phyloP scores from a whole-genome alignment of 2,113 vertebrate genomes.

The Struthio camelus region DNA sequence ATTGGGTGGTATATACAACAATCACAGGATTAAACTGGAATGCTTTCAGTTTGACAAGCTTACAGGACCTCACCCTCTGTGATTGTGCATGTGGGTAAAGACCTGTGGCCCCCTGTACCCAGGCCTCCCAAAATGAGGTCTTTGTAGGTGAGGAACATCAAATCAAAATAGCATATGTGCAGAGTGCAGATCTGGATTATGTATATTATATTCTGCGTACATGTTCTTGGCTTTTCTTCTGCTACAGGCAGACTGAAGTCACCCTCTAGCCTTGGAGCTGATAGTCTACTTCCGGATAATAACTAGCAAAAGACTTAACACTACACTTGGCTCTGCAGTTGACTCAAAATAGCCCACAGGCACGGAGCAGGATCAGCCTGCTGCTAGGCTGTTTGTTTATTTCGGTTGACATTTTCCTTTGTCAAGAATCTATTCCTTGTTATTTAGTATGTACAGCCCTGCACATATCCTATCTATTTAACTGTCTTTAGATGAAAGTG shows the following conservation, averaged over 20 bases:
- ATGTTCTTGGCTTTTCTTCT: background rate
- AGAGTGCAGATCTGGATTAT: background rate
- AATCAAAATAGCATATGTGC: background rate
- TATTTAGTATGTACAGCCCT: background rate
- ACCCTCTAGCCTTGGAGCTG: constrained; percentile 6
- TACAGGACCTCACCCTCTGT: background rate
- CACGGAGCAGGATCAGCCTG: constrained; percentile 9
- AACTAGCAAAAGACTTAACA: constrained; percentile 48
- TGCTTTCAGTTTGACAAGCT: background rate
- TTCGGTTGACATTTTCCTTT: constrained; percentile 62
- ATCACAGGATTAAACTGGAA: background rate
- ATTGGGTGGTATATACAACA: background rate
- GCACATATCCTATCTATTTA: constrained; percentile 23
- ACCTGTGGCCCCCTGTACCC: background rate
- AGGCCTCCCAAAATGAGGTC: background rate
- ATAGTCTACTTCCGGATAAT: constrained; percentile 49
- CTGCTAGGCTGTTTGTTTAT: constrained; percentile 37
- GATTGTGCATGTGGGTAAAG: background rate
- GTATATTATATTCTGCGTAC: background rate
- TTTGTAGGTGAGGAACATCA: background rate
- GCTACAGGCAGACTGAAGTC: background rate
- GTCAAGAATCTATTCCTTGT: constrained; percentile 32
- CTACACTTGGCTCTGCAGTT: constrained; percentile 3
- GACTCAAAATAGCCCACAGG: constrained; percentile 14
- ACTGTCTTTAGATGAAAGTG: constrained; percentile 64